Percentiles rank a stretch among this genome's conserved stretches.
These are phyloP conservation scores for Crotalus helleri DNA, from an alignment of 2,113 vertebrate genomes.

Conservation along the genomic window DNA sequence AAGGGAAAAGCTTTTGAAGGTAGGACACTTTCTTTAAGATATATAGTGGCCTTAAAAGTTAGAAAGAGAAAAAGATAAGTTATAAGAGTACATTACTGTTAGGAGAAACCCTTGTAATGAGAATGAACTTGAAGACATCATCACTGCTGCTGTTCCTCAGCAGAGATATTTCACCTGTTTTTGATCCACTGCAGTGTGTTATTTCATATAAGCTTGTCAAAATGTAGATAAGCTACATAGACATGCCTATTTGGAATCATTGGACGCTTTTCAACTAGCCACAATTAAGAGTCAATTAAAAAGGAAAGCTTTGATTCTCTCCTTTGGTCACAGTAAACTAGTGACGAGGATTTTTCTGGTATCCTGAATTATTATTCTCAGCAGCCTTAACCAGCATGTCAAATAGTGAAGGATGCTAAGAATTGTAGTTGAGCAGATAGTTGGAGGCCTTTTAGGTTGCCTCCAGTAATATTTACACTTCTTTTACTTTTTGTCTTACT, in stretches of 20 bases:
- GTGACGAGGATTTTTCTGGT: neutral
- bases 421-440: neutral
- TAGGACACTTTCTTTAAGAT: slow-evolving; percentile 40
- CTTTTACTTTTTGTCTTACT: neutral
- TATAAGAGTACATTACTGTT: neutral
- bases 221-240: no score
- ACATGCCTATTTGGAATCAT: neutral
- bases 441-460: neutral
- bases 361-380: neutral
- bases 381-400: neutral
- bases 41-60: neutral
- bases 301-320: neutral
- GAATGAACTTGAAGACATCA: neutral
- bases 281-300: neutral
- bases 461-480: neutral
- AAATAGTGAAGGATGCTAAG: neutral
- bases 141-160: neutral
- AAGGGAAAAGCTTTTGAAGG: slow-evolving; percentile 72
- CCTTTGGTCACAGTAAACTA: neutral
- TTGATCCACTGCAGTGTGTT: neutral
- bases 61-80: neutral
- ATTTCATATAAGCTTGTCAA: neutral
- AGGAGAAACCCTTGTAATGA: neutral
- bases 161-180: neutral
- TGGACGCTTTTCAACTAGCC: neutral